Percentiles rank a stretch among this genome's conserved stretches.
Evolutionary conservation across 2,888 invertebrate genomes (phyloP).

Genomic region (Leptinotarsa tumamoca): DNA sequence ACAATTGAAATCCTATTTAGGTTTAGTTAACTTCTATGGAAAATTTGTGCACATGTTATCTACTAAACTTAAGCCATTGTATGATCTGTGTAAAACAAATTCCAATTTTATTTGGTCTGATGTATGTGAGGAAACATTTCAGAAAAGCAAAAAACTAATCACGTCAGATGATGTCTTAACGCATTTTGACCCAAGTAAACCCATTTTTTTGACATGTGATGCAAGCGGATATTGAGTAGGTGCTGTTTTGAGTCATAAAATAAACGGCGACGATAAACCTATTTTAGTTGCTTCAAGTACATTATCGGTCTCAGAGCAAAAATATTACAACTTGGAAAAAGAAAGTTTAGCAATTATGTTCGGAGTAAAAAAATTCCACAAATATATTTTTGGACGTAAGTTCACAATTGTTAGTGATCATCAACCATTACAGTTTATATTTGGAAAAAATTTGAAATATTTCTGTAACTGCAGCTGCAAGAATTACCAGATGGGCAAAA

Average conservation of each 20-base stretch:
- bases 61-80: neutral
- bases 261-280: too few species aligned
- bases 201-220: too few species aligned
- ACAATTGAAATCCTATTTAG: neutral
- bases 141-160: neutral
- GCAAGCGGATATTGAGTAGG: too few species aligned
- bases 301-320: too few species aligned
- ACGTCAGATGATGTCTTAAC: slow-evolving; percentile 11
- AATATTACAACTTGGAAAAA: too few species aligned
- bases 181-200: too few species aligned
- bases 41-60: slow-evolving; percentile 7
- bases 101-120: neutral
- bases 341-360: slow-evolving; percentile 25
- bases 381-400: neutral
- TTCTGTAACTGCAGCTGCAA: slow-evolving; percentile 11
- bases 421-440: slow-evolving; percentile 44
- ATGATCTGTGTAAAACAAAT: neutral
- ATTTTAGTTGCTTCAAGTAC: too few species aligned
- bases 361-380: slow-evolving; percentile 26
- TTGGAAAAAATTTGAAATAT: slow-evolving; percentile 43
- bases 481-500: slow-evolving; percentile 5
- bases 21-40: slow-evolving; percentile 1
- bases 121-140: too few species aligned
- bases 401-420: slow-evolving; percentile 38
- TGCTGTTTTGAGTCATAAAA: too few species aligned